A percentile compares a stretch with the other conserved stretches of the same genome.
These are phyloP conservation scores for Ptilorrhoa leucosticta DNA, from an alignment of 2,113 vertebrate species.

Conservation along the genomic window DNA sequence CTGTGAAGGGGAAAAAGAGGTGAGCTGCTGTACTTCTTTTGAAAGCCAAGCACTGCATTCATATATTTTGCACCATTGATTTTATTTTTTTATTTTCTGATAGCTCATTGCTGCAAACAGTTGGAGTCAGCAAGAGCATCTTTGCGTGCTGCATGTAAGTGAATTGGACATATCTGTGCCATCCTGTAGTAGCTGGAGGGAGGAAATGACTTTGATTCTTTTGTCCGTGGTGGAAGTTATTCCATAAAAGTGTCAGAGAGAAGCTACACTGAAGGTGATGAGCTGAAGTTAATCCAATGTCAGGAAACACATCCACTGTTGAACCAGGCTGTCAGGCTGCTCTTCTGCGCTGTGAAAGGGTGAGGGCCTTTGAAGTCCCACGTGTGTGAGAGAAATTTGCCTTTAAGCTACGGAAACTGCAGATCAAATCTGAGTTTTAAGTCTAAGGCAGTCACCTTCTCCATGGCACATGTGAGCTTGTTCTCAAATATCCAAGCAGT, in stretches of 20 bases:
- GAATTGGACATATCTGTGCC: background rate
- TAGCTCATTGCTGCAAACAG: background rate
- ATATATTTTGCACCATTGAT: background rate
- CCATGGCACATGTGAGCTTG: background rate
- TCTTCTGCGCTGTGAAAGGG: background rate
- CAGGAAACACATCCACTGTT: background rate
- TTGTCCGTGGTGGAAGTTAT: background rate
- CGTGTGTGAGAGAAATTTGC: background rate
- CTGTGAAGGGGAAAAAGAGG: background rate
- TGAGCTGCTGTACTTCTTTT: background rate
- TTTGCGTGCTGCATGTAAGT: background rate
- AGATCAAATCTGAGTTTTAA: background rate
- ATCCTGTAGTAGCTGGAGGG: background rate
- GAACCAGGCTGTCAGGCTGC: background rate
- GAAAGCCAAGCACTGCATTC: background rate
- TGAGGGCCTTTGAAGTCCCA: background rate
- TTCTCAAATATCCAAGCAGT: background rate
- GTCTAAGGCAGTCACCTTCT: background rate
- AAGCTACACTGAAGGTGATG: background rate
- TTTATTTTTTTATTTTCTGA: background rate
- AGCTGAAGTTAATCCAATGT: background rate
- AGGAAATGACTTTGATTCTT: background rate
- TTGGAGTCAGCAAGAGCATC: background rate
- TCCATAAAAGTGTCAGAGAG: background rate
- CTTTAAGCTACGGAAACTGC: background rate